These are phyloP conservation scores for Calvadosia cruxmelitensis DNA, from an alignment of 30 jellyfish, hydroid and myxozoan species.

Conservation along the genomic window DNA sequence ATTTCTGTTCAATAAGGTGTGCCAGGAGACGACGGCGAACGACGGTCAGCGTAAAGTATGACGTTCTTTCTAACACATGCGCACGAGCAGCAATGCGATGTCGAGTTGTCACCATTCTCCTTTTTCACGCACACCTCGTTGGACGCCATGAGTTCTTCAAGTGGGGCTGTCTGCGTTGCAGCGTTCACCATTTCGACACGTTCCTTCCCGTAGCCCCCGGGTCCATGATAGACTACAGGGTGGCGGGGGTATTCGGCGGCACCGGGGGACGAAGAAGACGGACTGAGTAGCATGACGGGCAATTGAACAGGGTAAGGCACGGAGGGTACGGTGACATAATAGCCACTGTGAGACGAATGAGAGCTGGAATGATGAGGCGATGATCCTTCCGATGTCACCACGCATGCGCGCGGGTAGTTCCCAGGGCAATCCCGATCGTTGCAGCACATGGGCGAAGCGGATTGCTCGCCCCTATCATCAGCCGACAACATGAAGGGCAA, in stretches of 20 bases:
- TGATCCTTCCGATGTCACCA: slow-evolving; percentile 2
- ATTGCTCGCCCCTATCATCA: slow-evolving; percentile 20
- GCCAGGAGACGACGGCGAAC: background rate
- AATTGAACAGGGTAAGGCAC: slow-evolving; percentile 21
- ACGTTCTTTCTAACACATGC: slow-evolving; percentile 12
- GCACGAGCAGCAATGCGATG: slow-evolving; percentile 12
- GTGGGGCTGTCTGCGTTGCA: slow-evolving; percentile 45
- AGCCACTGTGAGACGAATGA: slow-evolving; percentile 33
- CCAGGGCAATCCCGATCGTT: slow-evolving; percentile 60
- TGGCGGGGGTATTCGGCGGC: background rate
- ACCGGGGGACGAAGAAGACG: slow-evolving; percentile 25
- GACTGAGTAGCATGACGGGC: slow-evolving; percentile 18
- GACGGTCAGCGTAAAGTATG: background rate
- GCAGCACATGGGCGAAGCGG: slow-evolving; percentile 23
- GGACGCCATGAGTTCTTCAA: slow-evolving; percentile 21
- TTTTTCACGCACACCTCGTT: slow-evolving; percentile 13
- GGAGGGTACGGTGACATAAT: slow-evolving; percentile 56
- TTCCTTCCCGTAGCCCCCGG: slow-evolving; percentile 11
- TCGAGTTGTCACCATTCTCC: slow-evolving; percentile 18
- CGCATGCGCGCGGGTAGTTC: background rate
- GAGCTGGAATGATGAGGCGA: slow-evolving; percentile 25
- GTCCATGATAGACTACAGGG: slow-evolving; percentile 11
- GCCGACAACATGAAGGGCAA: slow-evolving; percentile 55
- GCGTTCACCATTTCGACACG: slow-evolving; percentile 48
- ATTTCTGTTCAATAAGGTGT: too few species aligned